These are phyloP conservation scores for Calidris pugnax DNA, from an alignment of 2,113 vertebrate species.

Conservation along the genomic window DNA sequence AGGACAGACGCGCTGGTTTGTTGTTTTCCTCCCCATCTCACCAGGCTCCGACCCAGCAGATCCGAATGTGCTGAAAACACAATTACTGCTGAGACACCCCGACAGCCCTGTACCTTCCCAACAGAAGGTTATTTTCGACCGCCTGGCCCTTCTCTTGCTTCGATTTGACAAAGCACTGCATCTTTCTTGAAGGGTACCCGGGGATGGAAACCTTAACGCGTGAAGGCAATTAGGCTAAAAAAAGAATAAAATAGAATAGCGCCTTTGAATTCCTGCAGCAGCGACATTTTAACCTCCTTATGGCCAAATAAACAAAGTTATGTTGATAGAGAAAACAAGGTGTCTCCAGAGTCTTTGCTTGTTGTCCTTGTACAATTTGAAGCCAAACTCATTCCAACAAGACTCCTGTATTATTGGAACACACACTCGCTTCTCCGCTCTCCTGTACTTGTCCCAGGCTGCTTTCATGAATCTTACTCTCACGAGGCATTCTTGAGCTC, in stretches of 20 bases:
- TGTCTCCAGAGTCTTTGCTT: neutral
- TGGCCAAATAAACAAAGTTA: neutral
- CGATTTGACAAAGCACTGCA: neutral
- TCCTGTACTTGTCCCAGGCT: neutral
- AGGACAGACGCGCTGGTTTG: neutral
- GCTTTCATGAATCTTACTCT: neutral
- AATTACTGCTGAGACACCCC: neutral
- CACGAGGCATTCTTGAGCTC: neutral
- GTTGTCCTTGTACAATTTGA: neutral
- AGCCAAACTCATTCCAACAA: neutral
- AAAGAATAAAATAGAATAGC: neutral
- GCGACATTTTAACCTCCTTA: neutral
- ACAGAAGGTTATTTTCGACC: neutral
- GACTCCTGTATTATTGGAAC: neutral
- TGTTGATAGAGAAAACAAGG: neutral
- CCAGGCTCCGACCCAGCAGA: fast-evolving
- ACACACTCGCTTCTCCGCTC: fast-evolving
- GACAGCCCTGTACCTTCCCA: neutral
- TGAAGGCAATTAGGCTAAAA: neutral
- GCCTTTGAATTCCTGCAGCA: neutral
- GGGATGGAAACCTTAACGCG: neutral
- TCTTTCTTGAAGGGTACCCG: neutral
- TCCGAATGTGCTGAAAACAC: neutral
- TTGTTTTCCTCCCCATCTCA: neutral
- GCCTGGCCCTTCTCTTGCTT: neutral